These are phyloP conservation scores for Nautilus pompilius DNA, from an alignment of 1,140 invertebrate genomes.

Conservation along the genomic window DNA sequence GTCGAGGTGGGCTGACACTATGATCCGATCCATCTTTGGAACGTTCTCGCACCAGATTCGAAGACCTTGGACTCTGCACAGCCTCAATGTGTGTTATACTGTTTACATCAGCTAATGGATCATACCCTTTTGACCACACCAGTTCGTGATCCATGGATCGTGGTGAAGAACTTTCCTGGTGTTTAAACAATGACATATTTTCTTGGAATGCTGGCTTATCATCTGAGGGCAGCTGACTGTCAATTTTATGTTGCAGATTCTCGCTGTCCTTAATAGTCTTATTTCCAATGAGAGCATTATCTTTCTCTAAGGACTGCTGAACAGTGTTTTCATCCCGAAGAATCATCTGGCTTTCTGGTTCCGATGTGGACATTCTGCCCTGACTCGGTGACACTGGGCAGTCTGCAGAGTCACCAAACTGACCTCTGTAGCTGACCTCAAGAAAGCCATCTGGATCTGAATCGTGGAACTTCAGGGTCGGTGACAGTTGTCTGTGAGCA, in stretches of 20 bases:
- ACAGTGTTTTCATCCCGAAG: constrained; percentile 14
- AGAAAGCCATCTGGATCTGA: constrained; percentile 33
- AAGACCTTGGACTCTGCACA: constrained; percentile 26
- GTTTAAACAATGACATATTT: not conserved
- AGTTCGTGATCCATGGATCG: not conserved
- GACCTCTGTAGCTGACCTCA: constrained; percentile 35
- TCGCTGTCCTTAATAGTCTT: constrained; percentile 5
- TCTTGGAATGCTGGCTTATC: not conserved
- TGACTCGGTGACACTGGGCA: constrained; percentile 4
- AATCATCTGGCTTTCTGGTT: constrained; percentile 34
- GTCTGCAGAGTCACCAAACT: constrained; percentile 13
- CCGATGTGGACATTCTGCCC: constrained; percentile 11
- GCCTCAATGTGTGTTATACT: constrained; percentile 30
- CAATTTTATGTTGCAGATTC: not conserved
- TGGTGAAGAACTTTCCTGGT: not conserved
- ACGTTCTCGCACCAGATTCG: not conserved
- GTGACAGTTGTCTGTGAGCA: constrained; percentile 29
- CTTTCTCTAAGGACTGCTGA: not conserved
- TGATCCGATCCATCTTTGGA: not conserved
- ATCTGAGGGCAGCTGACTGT: not conserved
- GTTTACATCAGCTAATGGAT: constrained; percentile 22
- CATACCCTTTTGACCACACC: constrained; percentile 8
- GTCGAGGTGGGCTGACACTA: not conserved
- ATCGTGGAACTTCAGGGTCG: constrained; percentile 29
- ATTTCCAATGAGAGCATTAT: not conserved